Evolutionary conservation across 2,113 vertebrate genomes (phyloP), one percentile per base, ranked within the genome.

Genomic region (Calyptommatus sinebrachiatus): DNA sequence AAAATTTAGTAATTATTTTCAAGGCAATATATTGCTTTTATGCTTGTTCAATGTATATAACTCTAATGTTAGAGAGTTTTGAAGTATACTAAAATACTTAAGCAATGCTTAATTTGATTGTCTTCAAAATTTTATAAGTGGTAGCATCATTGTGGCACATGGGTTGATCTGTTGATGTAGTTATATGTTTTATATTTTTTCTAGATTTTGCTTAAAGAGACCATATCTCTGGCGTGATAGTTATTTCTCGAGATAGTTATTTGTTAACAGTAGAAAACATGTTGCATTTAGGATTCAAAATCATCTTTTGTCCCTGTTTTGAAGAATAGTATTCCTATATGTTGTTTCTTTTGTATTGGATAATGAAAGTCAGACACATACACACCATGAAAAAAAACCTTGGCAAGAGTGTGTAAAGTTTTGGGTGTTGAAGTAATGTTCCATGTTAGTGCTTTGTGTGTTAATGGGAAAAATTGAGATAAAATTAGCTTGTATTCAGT

Each of bases 81-180:
- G 35, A 14, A 20, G 8, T 26, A 29, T 48, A 61, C 11, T 41
- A 20, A 73, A 22, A 57, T 22, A 4, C 10, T 31, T 41, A 29
- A 45, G 77, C 5, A 46, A 14, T 10, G n/a, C 61, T 71, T 41
- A 71, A 18, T 24, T 8, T 12, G 24, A n/a, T 5, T 6, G 26
- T 70, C 16, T 21, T 9, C 16, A 7, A 57, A 18, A 41, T 60
- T 45, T 71, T 46, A 61, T 16, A 20, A 70, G 45, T 29, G n/a
- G n/a, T n/a, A 18, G 3, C 7, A 3, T 45, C 28, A 31, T 41
- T 70, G 22, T 29, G 10, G 21, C 45, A 18, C 14, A 18, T 57
- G 2, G 5, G 28, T 26, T 67, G 86, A 79, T 63, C 57, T 86
- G 70, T 22, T 65, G 71, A 53, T 29, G 21, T 70, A 46, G 21